Conservation (phyloP, 2,797 vertebrate species). For the Manis crassicaudata region DNA sequence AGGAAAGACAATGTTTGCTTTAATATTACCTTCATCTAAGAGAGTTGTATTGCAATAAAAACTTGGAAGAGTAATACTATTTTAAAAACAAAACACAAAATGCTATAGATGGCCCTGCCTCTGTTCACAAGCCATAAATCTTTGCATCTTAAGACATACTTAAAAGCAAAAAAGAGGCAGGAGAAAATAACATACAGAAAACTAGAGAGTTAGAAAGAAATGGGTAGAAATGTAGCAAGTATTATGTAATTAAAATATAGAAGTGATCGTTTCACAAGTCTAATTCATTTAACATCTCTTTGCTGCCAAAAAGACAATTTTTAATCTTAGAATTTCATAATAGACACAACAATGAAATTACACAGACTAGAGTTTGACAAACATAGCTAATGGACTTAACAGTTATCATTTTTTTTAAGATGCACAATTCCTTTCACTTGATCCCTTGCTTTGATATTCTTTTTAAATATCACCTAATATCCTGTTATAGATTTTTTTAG, state of each 20-base stretch:
- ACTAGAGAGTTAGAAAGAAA: not conserved
- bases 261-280: not conserved
- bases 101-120: not conserved
- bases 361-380: not conserved
- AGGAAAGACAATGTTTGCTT: slow-evolving; percentile 30
- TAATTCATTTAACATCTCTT: slow-evolving; percentile 27
- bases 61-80: not conserved
- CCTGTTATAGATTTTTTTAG: slow-evolving; percentile 76
- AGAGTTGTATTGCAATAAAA: not conserved
- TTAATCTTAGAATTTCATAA: slow-evolving; percentile 45
- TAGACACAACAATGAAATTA: slow-evolving; percentile 57
- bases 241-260: not conserved
- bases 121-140: not conserved
- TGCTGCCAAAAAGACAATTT: slow-evolving; percentile 25
- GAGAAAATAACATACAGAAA: not conserved
- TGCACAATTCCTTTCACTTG: slow-evolving; percentile 40
- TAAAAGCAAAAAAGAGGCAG: not conserved
- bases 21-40: slow-evolving; percentile 36
- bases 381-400: slow-evolving; percentile 28
- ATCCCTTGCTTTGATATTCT: slow-evolving; percentile 64
- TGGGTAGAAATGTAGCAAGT: not conserved
- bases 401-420: slow-evolving; percentile 61
- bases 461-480: slow-evolving; percentile 77
- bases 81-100: not conserved
- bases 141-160: not conserved